Evolutionary conservation across 2,113 vertebrate genomes (phyloP).

Genomic region (Nannobrachium achirus): DNA sequence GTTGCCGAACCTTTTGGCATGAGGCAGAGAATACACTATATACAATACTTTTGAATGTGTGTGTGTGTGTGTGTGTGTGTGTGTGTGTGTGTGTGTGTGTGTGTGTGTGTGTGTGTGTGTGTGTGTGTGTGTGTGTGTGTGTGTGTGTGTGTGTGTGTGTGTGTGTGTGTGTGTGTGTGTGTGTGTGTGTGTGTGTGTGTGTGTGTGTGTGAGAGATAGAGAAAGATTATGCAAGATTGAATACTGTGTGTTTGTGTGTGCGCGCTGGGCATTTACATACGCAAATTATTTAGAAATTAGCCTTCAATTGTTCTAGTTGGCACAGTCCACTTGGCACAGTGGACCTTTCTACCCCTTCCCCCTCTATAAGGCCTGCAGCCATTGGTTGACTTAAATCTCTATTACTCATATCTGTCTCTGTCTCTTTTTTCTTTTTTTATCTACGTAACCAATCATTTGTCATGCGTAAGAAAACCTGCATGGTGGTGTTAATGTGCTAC

Average conservation of each 20-base stretch:
- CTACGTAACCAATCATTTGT: slow-evolving; percentile 51
- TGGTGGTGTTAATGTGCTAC: slow-evolving; percentile 68
- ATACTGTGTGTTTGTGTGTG: no score
- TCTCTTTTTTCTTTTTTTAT: slow-evolving; percentile 32
- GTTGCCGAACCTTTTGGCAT: slow-evolving; percentile 12
- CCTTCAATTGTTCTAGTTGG: slow-evolving; percentile 4
- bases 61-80: background rate
- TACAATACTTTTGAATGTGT: background rate
- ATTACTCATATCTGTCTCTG: slow-evolving; percentile 4
- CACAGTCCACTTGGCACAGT: slow-evolving; percentile 49
- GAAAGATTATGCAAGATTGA: background rate
- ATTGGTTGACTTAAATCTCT: slow-evolving; percentile 52
- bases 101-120: slow-evolving; percentile 36
- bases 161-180: slow-evolving; percentile 5
- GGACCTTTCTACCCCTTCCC: slow-evolving; percentile 9
- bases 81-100: slow-evolving; percentile 2
- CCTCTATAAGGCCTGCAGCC: slow-evolving; percentile 44
- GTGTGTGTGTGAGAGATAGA: slow-evolving; percentile 10
- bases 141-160: slow-evolving; percentile 11
- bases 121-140: background rate
- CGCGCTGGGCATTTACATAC: slow-evolving; percentile 64
- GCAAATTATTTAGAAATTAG: slow-evolving; percentile 51
- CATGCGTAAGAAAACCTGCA: slow-evolving; percentile 62
- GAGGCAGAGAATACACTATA: slow-evolving; percentile 24
- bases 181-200: background rate